phyloP scores from a whole-genome alignment of 2,113 vertebrate species.

The Peromyscus californicus region DNA sequence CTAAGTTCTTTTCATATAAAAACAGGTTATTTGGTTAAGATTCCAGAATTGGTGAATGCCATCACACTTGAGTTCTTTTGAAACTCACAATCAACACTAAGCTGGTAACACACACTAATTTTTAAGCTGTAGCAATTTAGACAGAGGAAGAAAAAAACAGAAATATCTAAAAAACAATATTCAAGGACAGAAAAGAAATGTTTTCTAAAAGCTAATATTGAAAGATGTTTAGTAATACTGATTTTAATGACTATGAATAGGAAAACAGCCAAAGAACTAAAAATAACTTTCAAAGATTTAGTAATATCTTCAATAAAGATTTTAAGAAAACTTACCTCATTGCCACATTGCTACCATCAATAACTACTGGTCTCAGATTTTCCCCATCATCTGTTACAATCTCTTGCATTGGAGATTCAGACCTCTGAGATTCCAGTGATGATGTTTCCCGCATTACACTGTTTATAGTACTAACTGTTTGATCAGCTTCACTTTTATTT shows the following conservation, averaged over 20 bases:
- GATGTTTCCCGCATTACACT: conserved; percentile 87
- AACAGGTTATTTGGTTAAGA: conserved; percentile 7
- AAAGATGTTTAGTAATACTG: background rate
- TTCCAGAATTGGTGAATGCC: background rate
- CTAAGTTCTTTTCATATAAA: background rate
- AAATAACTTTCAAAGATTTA: background rate
- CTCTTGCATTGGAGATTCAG: conserved; percentile 93
- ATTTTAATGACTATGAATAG: background rate
- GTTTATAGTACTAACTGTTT: conserved; percentile 85
- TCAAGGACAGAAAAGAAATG: background rate
- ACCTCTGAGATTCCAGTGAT: conserved; percentile 91
- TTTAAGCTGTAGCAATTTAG: background rate
- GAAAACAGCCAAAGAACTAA: background rate
- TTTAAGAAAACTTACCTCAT: conserved; percentile 93
- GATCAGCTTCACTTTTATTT: conserved; percentile 94
- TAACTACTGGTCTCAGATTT: conserved; percentile 96
- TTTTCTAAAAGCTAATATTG: background rate
- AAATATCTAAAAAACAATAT: background rate
- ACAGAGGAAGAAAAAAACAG: background rate
- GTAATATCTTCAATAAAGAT: conserved; percentile 50
- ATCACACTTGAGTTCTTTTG: conserved; percentile 1
- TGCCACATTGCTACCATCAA: conserved; percentile 98
- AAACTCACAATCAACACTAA: background rate
- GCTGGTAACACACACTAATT: background rate
- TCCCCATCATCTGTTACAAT: conserved; percentile 92